Base-by-base conservation (phyloP, 1,140 invertebrate genomes). In the Anthonomus grandis region DNA sequence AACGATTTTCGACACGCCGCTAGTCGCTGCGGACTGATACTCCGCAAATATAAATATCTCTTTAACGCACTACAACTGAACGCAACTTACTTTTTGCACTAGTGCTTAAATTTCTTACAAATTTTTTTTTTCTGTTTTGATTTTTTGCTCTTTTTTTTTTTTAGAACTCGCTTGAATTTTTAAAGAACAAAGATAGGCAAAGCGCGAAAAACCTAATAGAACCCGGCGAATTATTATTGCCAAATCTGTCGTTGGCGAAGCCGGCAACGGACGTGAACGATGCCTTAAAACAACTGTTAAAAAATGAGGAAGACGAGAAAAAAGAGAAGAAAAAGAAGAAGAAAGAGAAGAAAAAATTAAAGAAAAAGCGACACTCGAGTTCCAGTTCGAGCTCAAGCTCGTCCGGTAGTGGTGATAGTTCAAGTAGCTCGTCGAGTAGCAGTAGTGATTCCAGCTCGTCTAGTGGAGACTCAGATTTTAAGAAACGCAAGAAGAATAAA, bases 311-410 rank as follows among this genome's bases (percentile, higher is more conserved):
- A 13, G 74, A 85, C 41, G 84, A 86, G 18, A 85, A 86, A 45
- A 86, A 86, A 66, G 83, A 85, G 57, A 88, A 87, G 65, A 86
- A 87, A 51, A 83, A 82, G 65, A 83, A 83, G 64, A 86, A 86
- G 55, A 79, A 85, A 21, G 85, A 84, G 59, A 85, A 83, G 44
- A 81, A 85, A 21, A 83, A 83, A 34, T 80, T 84, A 19, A 83
- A 83, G 37, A 86, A 85, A 71, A 86, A 84, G 60, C 76, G 83
- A 24, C 81, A 83, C 10, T 84, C 82, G 68, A 79, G 76, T 57
- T 70, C 69, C 24, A 71, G 64, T 31, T 80, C 79, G 0, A 78
- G 75, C 27, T 84, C 82, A 0, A 84, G 83, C 22, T 84, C 83
- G 1, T 82, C 81, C 2, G 82, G 81, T 1, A 84, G 81, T 55